phyloP scores from a whole-genome alignment of 2,888 invertebrate genomes.

The Meiosimyza platycephala region DNA sequence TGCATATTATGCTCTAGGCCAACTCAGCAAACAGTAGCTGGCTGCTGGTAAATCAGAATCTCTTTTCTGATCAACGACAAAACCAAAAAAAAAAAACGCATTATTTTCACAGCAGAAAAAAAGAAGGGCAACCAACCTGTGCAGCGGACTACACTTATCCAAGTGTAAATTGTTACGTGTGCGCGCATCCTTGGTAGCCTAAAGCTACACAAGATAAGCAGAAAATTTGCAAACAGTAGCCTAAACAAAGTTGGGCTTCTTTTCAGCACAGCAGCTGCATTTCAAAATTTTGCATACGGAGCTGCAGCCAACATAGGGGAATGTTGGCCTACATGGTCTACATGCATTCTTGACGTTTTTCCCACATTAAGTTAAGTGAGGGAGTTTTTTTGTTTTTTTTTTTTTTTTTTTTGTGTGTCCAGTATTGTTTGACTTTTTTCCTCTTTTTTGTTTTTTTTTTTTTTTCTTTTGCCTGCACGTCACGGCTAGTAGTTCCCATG shows the following conservation, averaged over 20 bases:
- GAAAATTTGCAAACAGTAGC: slow-evolving; percentile 51
- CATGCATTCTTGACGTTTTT: slow-evolving; percentile 62
- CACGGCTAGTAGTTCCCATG: slow-evolving; percentile 51
- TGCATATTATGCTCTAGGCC: slow-evolving; percentile 45
- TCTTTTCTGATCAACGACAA: slow-evolving; percentile 12
- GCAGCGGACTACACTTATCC: slow-evolving; percentile 22
- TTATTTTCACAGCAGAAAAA: not conserved
- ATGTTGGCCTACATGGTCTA: slow-evolving; percentile 26
- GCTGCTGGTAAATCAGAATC: not conserved
- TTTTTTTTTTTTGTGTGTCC: slow-evolving; percentile 18
- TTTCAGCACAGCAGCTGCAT: too few species aligned
- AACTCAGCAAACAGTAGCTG: slow-evolving; percentile 39
- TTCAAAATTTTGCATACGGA: slow-evolving; percentile 5
- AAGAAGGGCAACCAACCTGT: not conserved
- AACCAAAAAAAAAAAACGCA: slow-evolving; percentile 9
- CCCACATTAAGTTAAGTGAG: slow-evolving; percentile 56
- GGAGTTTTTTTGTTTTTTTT: slow-evolving; percentile 2
- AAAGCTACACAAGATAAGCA: slow-evolving; percentile 44
- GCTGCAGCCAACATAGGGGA: not conserved
- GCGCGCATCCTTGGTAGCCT: slow-evolving; percentile 35
- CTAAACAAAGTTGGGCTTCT: not conserved
- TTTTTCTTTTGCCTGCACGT: slow-evolving; percentile 9
- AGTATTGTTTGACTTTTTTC: slow-evolving; percentile 32
- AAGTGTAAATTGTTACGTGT: slow-evolving; percentile 43
- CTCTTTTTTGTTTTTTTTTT: slow-evolving; percentile 9